Evolutionary conservation across 2,113 vertebrate genomes (phyloP).

Genomic region (Chascanopsetta lugubris): DNA sequence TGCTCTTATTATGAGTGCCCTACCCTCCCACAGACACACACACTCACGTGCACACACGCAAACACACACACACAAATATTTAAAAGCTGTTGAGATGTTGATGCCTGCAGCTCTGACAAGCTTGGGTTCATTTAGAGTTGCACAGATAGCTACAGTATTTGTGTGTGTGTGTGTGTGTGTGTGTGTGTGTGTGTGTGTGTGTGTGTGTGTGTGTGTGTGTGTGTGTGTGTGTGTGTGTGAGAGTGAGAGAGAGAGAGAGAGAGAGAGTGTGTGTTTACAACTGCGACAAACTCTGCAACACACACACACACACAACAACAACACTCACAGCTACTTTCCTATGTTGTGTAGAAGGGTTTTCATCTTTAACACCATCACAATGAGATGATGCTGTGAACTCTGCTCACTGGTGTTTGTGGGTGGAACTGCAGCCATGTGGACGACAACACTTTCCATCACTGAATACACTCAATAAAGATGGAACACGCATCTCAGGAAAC

Average conservation of each 20-base stretch:
- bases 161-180: constrained; percentile 5
- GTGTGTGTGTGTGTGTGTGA: constrained; percentile 4
- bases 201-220: neutral
- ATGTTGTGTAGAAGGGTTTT: too few relatives aligned
- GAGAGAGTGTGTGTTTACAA: too few relatives aligned
- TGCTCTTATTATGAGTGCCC: neutral
- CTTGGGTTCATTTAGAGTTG: constrained; percentile 59
- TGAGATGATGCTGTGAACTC: too few relatives aligned
- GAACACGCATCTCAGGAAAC: too few relatives aligned
- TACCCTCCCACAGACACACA: neutral
- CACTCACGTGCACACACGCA: neutral
- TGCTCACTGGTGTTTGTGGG: too few relatives aligned
- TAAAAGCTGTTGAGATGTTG: constrained; percentile 60
- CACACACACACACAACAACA: neutral
- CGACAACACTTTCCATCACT: too few relatives aligned
- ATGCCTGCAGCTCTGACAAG: constrained; percentile 63
- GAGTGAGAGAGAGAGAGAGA: constrained; percentile 1
- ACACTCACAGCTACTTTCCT: too few relatives aligned
- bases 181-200: constrained; percentile 7
- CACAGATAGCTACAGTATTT: constrained; percentile 29
- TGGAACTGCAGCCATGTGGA: too few relatives aligned
- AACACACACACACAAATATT: constrained; percentile 38
- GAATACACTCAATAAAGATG: too few relatives aligned
- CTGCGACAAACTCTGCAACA: neutral
- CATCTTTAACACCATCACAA: too few relatives aligned